Conservation (phyloP, 2,797 vertebrate species). For the Cottoperca gobio region DNA sequence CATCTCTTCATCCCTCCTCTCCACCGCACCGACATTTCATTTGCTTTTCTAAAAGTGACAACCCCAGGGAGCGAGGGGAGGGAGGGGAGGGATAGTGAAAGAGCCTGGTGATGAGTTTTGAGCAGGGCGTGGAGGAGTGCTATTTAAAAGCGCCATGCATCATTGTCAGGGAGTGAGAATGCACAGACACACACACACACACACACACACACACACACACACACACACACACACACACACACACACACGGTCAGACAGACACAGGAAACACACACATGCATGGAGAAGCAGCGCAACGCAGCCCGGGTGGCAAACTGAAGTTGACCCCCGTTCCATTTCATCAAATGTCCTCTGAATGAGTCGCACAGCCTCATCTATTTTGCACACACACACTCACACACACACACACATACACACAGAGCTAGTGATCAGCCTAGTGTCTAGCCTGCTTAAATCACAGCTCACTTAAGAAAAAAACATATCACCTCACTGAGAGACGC, state of each 20-base stretch:
- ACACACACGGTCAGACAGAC: slow-evolving; percentile 29
- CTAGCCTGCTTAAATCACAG: slow-evolving; percentile 82
- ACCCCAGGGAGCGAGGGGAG: slow-evolving; percentile 71
- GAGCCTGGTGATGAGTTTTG: slow-evolving; percentile 82
- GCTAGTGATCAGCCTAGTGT: slow-evolving; percentile 79
- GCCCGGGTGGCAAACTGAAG: slow-evolving; percentile 81
- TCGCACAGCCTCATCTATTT: slow-evolving; percentile 76
- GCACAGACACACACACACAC: slow-evolving; percentile 44
- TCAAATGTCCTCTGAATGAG: slow-evolving; percentile 80
- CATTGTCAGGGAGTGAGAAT: slow-evolving; percentile 81
- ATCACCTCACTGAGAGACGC: slow-evolving; percentile 57
- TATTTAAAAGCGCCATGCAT: slow-evolving; percentile 89
- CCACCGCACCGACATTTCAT: slow-evolving; percentile 78
- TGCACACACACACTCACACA: slow-evolving; percentile 49
- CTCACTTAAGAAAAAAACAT: slow-evolving; percentile 81
- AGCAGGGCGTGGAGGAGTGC: slow-evolving; percentile 84
- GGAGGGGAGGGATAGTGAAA: slow-evolving; percentile 66
- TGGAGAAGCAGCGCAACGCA: slow-evolving; percentile 43
- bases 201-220: slow-evolving; percentile 51
- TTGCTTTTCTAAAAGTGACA: slow-evolving; percentile 87
- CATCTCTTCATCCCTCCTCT: slow-evolving; percentile 73
- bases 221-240: slow-evolving; percentile 46
- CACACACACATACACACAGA: slow-evolving; percentile 39
- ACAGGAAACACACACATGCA: slow-evolving; percentile 60
- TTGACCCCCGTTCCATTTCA: slow-evolving; percentile 87